These are phyloP conservation scores for Petrophora chlorosata DNA, from an alignment of 2,888 invertebrate genomes.

Conservation along the genomic window DNA sequence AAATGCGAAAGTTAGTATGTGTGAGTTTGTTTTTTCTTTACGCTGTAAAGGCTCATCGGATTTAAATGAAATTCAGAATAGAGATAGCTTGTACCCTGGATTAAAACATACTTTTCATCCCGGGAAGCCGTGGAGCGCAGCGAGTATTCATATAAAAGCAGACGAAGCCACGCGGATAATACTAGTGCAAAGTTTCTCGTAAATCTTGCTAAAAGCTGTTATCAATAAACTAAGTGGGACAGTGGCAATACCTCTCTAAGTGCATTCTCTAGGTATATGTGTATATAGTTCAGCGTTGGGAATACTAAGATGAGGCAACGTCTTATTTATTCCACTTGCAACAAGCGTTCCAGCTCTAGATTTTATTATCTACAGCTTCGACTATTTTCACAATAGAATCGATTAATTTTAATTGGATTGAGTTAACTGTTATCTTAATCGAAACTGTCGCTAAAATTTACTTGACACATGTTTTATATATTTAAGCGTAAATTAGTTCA, in stretches of 20 bases:
- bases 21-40: too few species aligned
- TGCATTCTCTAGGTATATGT: not conserved
- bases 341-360: constrained; percentile 12
- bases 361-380: constrained; percentile 12
- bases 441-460: too few species aligned
- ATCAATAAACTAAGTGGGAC: constrained; percentile 18
- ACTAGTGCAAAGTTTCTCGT: constrained; percentile 12
- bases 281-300: constrained; percentile 4
- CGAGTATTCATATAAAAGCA: too few species aligned
- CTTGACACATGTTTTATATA: too few species aligned
- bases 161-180: too few species aligned
- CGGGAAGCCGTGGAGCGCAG: too few species aligned
- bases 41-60: too few species aligned
- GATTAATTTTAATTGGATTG: constrained; percentile 8
- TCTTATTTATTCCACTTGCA: constrained; percentile 19
- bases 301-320: constrained; percentile 22
- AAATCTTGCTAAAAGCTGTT: constrained; percentile 11
- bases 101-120: too few species aligned
- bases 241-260: not conserved
- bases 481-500: too few species aligned
- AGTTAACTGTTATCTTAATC: not conserved
- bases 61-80: too few species aligned
- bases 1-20: too few species aligned
- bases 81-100: too few species aligned
- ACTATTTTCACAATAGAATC: constrained; percentile 12